Conservation (phyloP, 2,888 invertebrate genomes). For the Eristalis pertinax region DNA sequence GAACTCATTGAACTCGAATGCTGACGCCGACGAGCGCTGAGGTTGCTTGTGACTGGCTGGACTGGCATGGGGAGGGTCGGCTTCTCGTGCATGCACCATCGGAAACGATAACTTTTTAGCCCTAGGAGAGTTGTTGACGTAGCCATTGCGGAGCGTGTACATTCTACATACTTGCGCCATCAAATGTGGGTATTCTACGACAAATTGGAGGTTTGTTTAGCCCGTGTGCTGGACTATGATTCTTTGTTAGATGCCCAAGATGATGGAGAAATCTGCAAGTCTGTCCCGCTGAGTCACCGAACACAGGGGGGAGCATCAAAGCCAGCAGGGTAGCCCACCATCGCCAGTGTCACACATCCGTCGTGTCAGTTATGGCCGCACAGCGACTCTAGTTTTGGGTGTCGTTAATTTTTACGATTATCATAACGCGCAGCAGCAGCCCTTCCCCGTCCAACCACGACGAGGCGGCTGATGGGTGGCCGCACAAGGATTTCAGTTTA, state of each 20-base stretch:
- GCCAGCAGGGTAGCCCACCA: slow-evolving; percentile 53
- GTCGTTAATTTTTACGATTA: slow-evolving; percentile 71
- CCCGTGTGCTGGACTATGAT: slow-evolving; percentile 33
- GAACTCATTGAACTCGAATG: slow-evolving; percentile 46
- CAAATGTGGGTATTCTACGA: slow-evolving; percentile 37
- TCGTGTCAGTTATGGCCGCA: slow-evolving; percentile 28
- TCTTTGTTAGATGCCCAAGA: slow-evolving; percentile 44
- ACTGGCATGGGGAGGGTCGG: background rate
- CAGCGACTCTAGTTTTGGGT: slow-evolving; percentile 61
- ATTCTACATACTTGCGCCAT: slow-evolving; percentile 9
- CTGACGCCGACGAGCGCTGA: background rate
- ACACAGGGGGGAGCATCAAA: slow-evolving; percentile 8
- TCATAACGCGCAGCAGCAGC: slow-evolving; percentile 61
- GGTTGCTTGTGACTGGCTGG: background rate
- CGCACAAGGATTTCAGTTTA: slow-evolving; percentile 37
- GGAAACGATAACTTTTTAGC: background rate
- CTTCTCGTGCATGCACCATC: background rate
- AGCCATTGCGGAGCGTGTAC: background rate
- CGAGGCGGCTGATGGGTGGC: slow-evolving; percentile 4
- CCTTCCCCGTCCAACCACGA: slow-evolving; percentile 30
- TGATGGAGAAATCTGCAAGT: slow-evolving; percentile 43
- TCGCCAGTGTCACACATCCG: slow-evolving; percentile 51
- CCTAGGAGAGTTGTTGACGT: background rate
- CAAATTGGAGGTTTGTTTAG: slow-evolving; percentile 66
- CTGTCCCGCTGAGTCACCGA: slow-evolving; percentile 42